phyloP scores from a whole-genome alignment of 2,113 vertebrate species.

The Muscicapa adusta region DNA sequence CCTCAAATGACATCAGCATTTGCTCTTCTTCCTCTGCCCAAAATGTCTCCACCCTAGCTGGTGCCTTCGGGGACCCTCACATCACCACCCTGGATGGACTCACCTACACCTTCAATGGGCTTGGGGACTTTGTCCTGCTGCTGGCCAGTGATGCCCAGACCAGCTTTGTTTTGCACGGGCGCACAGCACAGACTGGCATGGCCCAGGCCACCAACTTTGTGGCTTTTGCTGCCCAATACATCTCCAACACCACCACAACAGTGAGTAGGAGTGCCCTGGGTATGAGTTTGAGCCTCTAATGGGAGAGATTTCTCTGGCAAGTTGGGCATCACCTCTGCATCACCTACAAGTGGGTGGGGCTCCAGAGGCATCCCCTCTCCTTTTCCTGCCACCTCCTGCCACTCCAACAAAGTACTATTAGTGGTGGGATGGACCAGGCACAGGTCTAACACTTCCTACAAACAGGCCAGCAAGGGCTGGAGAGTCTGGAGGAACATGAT shows the following conservation, averaged over 20 bases:
- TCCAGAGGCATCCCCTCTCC: fast-evolving
- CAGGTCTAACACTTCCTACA: neutral
- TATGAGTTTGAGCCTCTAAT: neutral
- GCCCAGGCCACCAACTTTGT: constrained; percentile 45
- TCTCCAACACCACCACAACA: neutral
- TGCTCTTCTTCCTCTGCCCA: neutral
- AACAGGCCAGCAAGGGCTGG: neutral
- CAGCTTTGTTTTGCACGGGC: neutral
- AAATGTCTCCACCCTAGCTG: neutral
- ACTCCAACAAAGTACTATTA: neutral
- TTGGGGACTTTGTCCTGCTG: constrained; percentile 35
- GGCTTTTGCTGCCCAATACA: constrained; percentile 32
- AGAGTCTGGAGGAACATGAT: neutral
- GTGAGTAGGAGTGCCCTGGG: neutral
- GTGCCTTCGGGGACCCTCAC: constrained; percentile 23
- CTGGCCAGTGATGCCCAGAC: neutral
- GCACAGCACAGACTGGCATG: neutral
- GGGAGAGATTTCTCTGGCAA: neutral
- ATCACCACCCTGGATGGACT: constrained; percentile 54
- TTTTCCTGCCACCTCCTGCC: neutral
- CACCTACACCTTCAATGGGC: constrained; percentile 55
- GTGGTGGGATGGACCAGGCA: neutral
- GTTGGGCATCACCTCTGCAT: neutral
- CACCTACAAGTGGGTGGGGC: neutral
- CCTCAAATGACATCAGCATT: neutral